Evolutionary conservation across 2,888 invertebrate species (phyloP).

Genomic region (Protophormia terraenovae): DNA sequence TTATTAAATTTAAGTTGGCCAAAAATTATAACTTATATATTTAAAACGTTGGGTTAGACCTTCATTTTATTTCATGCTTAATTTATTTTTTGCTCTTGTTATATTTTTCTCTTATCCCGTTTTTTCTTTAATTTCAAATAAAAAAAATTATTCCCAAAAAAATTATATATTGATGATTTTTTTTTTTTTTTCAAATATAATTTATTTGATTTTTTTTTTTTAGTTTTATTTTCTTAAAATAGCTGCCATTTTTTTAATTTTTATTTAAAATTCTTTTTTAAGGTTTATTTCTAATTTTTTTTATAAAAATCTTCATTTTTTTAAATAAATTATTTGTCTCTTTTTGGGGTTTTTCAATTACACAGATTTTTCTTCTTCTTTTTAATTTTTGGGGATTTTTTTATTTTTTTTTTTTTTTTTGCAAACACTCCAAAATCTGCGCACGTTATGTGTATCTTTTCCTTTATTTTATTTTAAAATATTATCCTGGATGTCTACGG

Average conservation of each 20-base stretch:
- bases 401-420: not conserved
- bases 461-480: slow-evolving; percentile 54
- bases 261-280: not conserved
- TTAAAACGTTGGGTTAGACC: slow-evolving; percentile 47
- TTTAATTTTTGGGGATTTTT: not conserved
- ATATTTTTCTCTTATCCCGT: slow-evolving; percentile 17
- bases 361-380: slow-evolving; percentile 24
- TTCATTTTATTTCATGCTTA: slow-evolving; percentile 4
- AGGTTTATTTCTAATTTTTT: slow-evolving; percentile 36
- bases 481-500: slow-evolving; percentile 65
- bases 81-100: not conserved
- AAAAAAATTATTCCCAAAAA: slow-evolving; percentile 7
- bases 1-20: not conserved
- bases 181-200: not conserved
- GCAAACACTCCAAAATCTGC: slow-evolving; percentile 60
- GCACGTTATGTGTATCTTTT: slow-evolving; percentile 67
- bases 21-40: too few species aligned
- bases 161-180: too few species aligned
- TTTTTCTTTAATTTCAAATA: not conserved
- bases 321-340: not conserved
- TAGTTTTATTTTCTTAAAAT: not conserved
- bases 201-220: slow-evolving; percentile 24
- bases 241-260: slow-evolving; percentile 14
- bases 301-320: slow-evolving; percentile 34
- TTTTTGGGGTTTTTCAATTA: not conserved